These are phyloP conservation scores for Scelioninae gen. 1 DNA, from an alignment of 2,888 invertebrate genomes.

Conservation along the genomic window DNA sequence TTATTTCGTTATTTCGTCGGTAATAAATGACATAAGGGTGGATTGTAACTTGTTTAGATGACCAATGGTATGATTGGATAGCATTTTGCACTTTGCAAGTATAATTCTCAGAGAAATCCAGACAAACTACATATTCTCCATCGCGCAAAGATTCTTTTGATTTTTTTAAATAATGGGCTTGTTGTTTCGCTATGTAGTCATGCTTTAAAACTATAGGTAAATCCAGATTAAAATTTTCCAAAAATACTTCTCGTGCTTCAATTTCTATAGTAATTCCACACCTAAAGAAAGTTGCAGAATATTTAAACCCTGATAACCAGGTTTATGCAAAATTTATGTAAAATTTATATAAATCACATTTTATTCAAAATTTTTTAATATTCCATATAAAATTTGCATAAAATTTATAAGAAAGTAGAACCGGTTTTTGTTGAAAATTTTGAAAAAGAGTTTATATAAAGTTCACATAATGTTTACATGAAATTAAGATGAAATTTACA, in stretches of 20 bases:
- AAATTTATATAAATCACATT: too few species aligned
- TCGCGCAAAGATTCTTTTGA: neutral
- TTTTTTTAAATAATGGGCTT: constrained; percentile 14
- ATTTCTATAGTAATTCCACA: neutral
- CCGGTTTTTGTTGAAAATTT: too few species aligned
- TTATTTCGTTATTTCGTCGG: constrained; percentile 5
- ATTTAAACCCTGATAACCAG: too few species aligned
- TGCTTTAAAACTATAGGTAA: constrained; percentile 6
- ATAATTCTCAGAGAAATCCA: constrained; percentile 46
- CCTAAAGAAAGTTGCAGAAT: neutral
- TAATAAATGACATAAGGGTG: constrained; percentile 38
- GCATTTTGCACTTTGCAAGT: constrained; percentile 31
- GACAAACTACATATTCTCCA: constrained; percentile 14
- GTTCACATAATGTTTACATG: too few species aligned
- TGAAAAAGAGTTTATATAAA: too few species aligned
- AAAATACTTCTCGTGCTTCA: neutral
- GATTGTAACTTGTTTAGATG: constrained; percentile 12
- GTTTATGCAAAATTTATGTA: too few species aligned
- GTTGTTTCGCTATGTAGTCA: constrained; percentile 19
- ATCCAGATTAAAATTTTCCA: neutral
- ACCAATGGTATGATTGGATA: constrained; percentile 35
- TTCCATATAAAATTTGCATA: too few species aligned
- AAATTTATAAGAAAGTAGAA: too few species aligned
- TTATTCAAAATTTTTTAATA: too few species aligned
- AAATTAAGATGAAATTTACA: too few species aligned